These are phyloP conservation scores for Crenichthys baileyi DNA, from an alignment of 2,797 vertebrate species.

Conservation along the genomic window DNA sequence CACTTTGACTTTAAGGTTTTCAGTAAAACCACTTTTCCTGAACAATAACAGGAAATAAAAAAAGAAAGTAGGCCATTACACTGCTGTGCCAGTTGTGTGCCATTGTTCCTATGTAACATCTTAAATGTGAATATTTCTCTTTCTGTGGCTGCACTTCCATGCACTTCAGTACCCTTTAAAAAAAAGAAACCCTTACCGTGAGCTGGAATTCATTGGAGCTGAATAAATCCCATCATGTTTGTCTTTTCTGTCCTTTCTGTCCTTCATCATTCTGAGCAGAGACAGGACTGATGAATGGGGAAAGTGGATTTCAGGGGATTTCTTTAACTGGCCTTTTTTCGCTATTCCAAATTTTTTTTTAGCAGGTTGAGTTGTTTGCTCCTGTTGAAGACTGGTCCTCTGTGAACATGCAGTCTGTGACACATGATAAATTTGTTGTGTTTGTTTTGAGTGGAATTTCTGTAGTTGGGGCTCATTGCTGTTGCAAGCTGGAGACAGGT, in stretches of 20 bases:
- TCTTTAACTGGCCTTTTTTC: slow-evolving; percentile 44
- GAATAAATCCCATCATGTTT: slow-evolving; percentile 56
- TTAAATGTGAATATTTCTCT: slow-evolving; percentile 6
- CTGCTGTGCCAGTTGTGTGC: slow-evolving; percentile 5
- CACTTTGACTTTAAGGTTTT: slow-evolving; percentile 41
- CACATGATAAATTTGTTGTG: slow-evolving; percentile 34
- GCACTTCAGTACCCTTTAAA: slow-evolving; percentile 32
- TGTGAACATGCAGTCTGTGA: slow-evolving; percentile 6
- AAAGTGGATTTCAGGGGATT: slow-evolving; percentile 53
- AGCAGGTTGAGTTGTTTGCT: slow-evolving; percentile 37
- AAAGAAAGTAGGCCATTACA: neutral
- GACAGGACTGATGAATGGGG: slow-evolving; percentile 62
- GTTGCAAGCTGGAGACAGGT: slow-evolving; percentile 26
- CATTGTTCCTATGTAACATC: slow-evolving; percentile 14
- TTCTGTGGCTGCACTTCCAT: slow-evolving; percentile 1
- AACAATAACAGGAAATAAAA: neutral
- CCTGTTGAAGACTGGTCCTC: slow-evolving; percentile 25
- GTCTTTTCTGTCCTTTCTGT: slow-evolving; percentile 54
- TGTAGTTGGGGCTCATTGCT: slow-evolving; percentile 19
- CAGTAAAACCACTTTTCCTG: slow-evolving; percentile 17
- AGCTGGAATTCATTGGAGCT: slow-evolving; percentile 38
- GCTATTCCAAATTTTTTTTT: slow-evolving; percentile 56
- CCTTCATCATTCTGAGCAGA: slow-evolving; percentile 52
- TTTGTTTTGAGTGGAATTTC: slow-evolving; percentile 41
- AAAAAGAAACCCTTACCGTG: slow-evolving; percentile 10